Evolutionary conservation across 2,797 vertebrate genomes (phyloP), one percentile per base, ranked within the genome.

Genomic region (Diplodus puntazzo): DNA sequence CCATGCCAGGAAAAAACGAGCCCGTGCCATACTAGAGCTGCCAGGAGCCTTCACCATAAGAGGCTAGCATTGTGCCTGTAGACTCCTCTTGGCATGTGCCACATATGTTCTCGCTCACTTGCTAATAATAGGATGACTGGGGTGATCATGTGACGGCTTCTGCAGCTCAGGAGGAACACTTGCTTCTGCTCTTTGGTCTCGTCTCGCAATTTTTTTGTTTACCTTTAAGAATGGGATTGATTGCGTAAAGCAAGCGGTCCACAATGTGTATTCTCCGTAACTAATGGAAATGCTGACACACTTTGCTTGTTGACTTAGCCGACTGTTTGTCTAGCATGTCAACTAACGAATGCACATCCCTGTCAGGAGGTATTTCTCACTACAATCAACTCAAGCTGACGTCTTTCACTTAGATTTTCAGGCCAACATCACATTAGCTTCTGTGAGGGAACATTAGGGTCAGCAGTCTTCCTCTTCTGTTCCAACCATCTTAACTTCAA

Each of bases 51-150:
- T 81, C 86, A 52, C 80, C 85, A 66, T 73, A 49, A 69, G 80
- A 70, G 53, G 76, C 55, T 12, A 63, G 75, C 77, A 45, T 42
- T 75, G 58, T 82, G 83, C 84, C 83, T 62, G 77, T 70, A 55
- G 79, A 83, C 69, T 50, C 49, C 52, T 72, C 53, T 74, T 87
- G 88, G 82, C 86, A 87, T 85, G 84, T 88, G 86, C 80, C 89
- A 90, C 87, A 87, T 84, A 90, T 87, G 87, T 84, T 90, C 52
- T 23, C 63, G 68, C 68, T 90, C 88, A 58, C 75, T 69, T 69
- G 66, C 85, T 90, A 85, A 86, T 86, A 86, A 92, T 76, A 88
- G 83, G 73, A 79, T 76, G 84, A 85, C 59, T 83, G 79, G 74
- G 25, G 46, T 52, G 65, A 82, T 76, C 79, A 78, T 5, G 50